These are phyloP conservation scores for Arnoldichthys spilopterus DNA, from an alignment of 2,797 vertebrate genomes.

Conservation along the genomic window DNA sequence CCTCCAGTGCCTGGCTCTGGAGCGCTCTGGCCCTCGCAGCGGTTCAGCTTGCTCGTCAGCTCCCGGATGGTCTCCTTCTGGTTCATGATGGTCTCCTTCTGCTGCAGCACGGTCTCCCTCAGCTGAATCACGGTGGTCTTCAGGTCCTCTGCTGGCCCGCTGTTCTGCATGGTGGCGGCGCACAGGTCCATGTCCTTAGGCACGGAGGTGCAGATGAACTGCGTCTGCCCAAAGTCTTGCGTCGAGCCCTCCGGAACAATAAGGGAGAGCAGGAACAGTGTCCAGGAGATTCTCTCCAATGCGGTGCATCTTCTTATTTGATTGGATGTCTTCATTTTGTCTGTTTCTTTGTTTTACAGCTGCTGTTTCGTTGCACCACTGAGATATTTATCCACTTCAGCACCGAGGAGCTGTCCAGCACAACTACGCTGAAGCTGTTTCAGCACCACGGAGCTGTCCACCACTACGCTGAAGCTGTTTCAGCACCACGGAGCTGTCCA, in stretches of 20 bases:
- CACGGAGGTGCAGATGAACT: constrained; percentile 97
- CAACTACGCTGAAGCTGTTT: constrained; percentile 64
- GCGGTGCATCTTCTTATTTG: constrained; percentile 56
- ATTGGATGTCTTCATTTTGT: background rate
- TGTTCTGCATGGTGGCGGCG: constrained; percentile 86
- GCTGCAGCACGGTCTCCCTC: constrained; percentile 93
- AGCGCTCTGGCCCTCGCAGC: constrained; percentile 92
- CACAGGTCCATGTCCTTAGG: constrained; percentile 96
- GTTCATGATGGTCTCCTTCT: constrained; percentile 96
- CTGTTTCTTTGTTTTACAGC: no score
- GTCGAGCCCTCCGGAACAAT: constrained; percentile 73
- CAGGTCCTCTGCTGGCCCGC: constrained; percentile 87
- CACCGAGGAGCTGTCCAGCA: constrained; percentile 78
- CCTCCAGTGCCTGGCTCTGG: constrained; percentile 81
- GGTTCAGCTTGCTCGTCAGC: constrained; percentile 91
- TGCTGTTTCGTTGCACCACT: constrained; percentile 65
- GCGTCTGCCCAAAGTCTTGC: constrained; percentile 89
- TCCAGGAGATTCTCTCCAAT: constrained; percentile 73
- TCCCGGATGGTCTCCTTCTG: constrained; percentile 96
- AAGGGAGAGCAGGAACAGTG: constrained; percentile 79
- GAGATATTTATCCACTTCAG: constrained; percentile 59
- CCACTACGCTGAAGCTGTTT: constrained; percentile 63
- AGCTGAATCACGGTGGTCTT: constrained; percentile 91
- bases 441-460: constrained; percentile 69
- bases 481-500: constrained; percentile 69